Conservation (phyloP, 2,888 invertebrate genomes). For the Suillia variegata region DNA sequence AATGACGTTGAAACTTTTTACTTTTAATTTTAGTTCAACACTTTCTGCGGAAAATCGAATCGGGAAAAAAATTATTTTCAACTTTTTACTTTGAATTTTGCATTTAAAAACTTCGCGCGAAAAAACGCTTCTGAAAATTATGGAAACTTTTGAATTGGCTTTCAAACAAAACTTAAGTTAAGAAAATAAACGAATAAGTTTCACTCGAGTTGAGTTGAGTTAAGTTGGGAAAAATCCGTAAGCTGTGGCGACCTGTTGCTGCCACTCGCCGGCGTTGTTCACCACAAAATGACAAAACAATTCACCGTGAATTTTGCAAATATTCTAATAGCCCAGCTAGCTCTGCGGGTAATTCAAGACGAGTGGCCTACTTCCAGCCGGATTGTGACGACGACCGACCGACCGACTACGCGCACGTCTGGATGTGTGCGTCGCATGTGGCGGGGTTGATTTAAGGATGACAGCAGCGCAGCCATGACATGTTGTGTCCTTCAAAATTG, state of each 20-base stretch:
- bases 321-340: background rate
- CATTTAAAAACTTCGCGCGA: too few species aligned
- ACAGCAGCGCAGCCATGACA: background rate
- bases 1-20: too few species aligned
- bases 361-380: constrained; percentile 24
- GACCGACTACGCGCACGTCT: background rate
- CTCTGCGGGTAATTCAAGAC: constrained; percentile 16
- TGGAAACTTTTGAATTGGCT: too few species aligned
- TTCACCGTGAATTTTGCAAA: constrained; percentile 6
- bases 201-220: too few species aligned
- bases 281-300: constrained; percentile 14
- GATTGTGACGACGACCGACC: too few species aligned
- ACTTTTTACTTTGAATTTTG: too few species aligned
- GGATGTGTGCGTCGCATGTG: background rate
- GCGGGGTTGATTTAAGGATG: background rate
- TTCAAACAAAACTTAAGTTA: too few species aligned
- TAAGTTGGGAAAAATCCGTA: too few species aligned
- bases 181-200: too few species aligned
- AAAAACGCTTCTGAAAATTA: too few species aligned
- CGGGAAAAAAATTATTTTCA: too few species aligned
- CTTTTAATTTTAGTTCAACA: background rate
- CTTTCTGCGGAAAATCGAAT: too few species aligned
- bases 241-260: constrained; percentile 13
- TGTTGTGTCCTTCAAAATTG: constrained; percentile 1
- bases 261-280: constrained; percentile 9